Evolutionary conservation across 2,888 invertebrate species (phyloP), one percentile per base, ranked within the genome.

Genomic region (Argyresthia goedartella): DNA sequence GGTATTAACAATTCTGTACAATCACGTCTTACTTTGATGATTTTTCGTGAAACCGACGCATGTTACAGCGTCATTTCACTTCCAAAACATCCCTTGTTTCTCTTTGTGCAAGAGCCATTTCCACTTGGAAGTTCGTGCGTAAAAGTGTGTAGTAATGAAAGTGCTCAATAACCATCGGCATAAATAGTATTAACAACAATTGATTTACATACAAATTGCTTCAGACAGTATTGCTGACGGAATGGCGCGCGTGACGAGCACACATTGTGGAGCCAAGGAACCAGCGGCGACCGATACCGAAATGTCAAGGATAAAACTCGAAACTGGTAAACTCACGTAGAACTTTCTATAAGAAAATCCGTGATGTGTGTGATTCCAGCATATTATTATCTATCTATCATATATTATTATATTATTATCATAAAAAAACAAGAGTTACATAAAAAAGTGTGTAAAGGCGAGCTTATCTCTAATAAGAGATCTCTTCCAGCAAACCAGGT

Each of bases 191-290:
- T 85, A 84, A 84, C 82, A 84, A 84, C 84, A 81, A 85, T 82
- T 81, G 85, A 86, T 86, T 86, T 82, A 82, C 85, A 86, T 86
- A 86, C 85, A 85, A 84, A 86, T 86, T 84, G 85, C 84, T 85
- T 82, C 81, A 84, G 84, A 85, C 84, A 81, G 84, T 85, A 85
- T 82, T 80, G 84, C 81, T 78, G 80, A 81, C 76, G 77, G 81
- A 81, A 85, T 77, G 79, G 80, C 77, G 77, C 76, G 81, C 80
- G 78, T 81, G 79, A 81, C 76, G 82, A 78, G 79, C 61, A 65
- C 70, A 69, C 72, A 67, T 65, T 61, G 63, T 58, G 65, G 55
- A 63, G 75, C 75, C 68, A 61, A 60, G 44, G 56, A 50, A 53
- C 34, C 0, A 14, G 69, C 67, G 65, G 36, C 33, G 43, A n/a